Evolutionary conservation across 1,140 invertebrate species (phyloP).

Genomic region (Harpegnathos saltator): DNA sequence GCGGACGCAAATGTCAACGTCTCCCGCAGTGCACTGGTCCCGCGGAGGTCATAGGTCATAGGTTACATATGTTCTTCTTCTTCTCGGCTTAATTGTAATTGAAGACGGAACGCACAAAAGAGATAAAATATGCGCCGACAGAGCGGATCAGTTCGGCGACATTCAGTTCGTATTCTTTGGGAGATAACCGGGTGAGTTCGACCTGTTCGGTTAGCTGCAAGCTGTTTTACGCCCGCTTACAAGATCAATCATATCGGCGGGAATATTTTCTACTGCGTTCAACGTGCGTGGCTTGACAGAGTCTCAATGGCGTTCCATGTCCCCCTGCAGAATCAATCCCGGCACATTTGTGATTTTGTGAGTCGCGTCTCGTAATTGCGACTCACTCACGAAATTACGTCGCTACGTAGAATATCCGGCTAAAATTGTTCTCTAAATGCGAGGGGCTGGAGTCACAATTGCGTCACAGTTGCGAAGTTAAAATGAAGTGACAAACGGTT

Average conservation of each 20-base stretch:
- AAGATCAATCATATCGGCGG: neutral
- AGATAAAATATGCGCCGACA: slow-evolving; percentile 30
- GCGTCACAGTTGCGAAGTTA: too few species aligned
- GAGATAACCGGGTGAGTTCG: slow-evolving; percentile 24
- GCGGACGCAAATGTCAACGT: neutral
- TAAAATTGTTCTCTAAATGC: too few species aligned
- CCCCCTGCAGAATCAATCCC: slow-evolving; percentile 2
- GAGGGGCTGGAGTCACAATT: too few species aligned
- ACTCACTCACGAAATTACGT: neutral
- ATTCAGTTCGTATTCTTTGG: slow-evolving; percentile 17
- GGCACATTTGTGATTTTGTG: neutral
- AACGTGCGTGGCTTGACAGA: too few species aligned
- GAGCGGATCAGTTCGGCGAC: neutral
- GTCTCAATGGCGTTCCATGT: neutral
- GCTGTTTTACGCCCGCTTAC: slow-evolving; percentile 8
- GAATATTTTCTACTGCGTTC: slow-evolving; percentile 12
- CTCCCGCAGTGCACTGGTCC: too few species aligned
- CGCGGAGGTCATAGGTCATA: too few species aligned
- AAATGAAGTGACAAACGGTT: neutral
- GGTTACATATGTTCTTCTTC: too few species aligned
- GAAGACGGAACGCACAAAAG: neutral
- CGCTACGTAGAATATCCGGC: too few species aligned
- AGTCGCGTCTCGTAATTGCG: too few species aligned
- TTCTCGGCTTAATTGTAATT: too few species aligned
- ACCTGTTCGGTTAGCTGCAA: too few species aligned